Conservation (phyloP, 2,113 vertebrate genomes). For the Eolophus roseicapilla region DNA sequence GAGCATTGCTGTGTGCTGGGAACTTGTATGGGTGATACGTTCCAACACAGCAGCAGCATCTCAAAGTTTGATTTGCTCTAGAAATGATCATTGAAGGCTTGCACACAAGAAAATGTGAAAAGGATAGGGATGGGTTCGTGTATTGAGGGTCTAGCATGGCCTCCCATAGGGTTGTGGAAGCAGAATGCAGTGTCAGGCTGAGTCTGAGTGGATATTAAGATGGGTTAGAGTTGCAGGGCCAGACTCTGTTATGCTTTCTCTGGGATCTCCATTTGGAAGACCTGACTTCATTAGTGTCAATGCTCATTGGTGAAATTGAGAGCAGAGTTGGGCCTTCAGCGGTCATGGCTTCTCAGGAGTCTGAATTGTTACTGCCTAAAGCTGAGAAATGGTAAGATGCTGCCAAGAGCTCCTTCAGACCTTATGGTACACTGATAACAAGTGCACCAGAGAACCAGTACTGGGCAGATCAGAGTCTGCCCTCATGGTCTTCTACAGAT, state of each 20-base stretch:
- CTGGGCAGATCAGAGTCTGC: background rate
- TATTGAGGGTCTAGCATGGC: background rate
- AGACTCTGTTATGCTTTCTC: background rate
- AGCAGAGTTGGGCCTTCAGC: background rate
- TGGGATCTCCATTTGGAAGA: background rate
- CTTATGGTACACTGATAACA: background rate
- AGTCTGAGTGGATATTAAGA: background rate
- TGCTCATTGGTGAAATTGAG: slow-evolving; percentile 28
- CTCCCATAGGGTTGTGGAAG: background rate
- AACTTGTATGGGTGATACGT: background rate
- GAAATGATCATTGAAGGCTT: background rate
- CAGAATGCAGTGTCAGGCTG: background rate
- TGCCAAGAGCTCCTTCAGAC: background rate
- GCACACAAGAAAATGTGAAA: background rate
- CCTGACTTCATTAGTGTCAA: background rate
- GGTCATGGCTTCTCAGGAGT: background rate
- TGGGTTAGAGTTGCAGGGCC: background rate
- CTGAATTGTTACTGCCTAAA: background rate
- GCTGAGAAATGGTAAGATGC: background rate
- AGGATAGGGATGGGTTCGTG: background rate
- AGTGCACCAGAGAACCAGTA: background rate
- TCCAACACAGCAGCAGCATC: background rate
- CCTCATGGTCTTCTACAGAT: background rate
- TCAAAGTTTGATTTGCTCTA: background rate
- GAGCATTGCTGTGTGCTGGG: background rate